Evolutionary conservation across 2,888 invertebrate genomes (phyloP).

Genomic region (Congeria kusceri): DNA sequence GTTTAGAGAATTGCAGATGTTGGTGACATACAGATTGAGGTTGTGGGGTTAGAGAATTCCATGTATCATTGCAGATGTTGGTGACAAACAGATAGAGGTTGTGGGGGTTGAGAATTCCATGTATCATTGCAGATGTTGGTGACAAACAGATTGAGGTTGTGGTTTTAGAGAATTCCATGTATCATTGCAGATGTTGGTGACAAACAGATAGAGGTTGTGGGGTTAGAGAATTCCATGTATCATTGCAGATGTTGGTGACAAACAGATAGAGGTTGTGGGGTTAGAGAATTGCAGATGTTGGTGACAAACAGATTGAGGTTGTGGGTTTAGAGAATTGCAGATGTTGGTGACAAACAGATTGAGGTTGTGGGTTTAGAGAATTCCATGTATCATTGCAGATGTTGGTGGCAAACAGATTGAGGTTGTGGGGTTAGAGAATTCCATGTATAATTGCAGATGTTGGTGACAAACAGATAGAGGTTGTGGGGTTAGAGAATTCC

Average conservation of each 20-base stretch:
- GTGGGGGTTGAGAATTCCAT: too few species aligned
- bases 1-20: slow-evolving; percentile 83
- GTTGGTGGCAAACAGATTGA: slow-evolving; percentile 95
- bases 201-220: slow-evolving; percentile 97
- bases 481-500: too few species aligned
- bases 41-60: slow-evolving; percentile 90
- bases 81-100: slow-evolving; percentile 95
- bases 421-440: slow-evolving; percentile 98
- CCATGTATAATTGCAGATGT: too few species aligned
- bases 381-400: slow-evolving; percentile 83
- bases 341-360: slow-evolving; percentile 92
- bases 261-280: slow-evolving; percentile 97
- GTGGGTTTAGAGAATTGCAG: slow-evolving; percentile 85
- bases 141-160: slow-evolving; percentile 94
- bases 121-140: too few species aligned
- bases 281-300: slow-evolving; percentile 91
- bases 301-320: slow-evolving; percentile 96
- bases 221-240: too few species aligned
- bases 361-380: too few species aligned
- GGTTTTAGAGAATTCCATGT: too few species aligned
- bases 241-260: slow-evolving; percentile 88
- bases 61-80: slow-evolving; percentile 83
- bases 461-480: too few species aligned
- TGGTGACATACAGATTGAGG: slow-evolving; percentile 91
- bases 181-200: slow-evolving; percentile 87